Conservation (phyloP, 2,113 vertebrate species). For the Salvelinus namaycush region DNA sequence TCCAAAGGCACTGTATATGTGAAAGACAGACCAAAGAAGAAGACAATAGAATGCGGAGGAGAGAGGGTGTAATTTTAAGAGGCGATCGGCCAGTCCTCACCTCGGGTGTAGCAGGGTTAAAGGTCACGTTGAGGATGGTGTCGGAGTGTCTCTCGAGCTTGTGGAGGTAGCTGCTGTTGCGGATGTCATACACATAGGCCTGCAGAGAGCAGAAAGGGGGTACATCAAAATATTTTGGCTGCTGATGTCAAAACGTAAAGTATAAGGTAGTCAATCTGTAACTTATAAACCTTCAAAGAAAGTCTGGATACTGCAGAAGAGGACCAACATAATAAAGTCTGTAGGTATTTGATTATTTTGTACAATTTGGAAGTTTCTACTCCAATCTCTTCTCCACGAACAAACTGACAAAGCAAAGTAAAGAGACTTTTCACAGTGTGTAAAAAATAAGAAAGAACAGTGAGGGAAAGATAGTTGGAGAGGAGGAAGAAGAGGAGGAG, state of each 20-base stretch:
- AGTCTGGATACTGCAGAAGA: too few species aligned
- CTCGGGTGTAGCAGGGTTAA: constrained; percentile 76
- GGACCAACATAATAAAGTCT: too few species aligned
- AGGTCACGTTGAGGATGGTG: constrained; percentile 77
- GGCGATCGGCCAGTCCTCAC: too few species aligned
- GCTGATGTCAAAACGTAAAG: neutral
- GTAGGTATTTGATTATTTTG: too few species aligned
- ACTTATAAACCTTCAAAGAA: too few species aligned
- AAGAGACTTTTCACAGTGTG: neutral
- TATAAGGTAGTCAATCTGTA: too few species aligned
- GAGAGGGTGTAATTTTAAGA: too few species aligned
- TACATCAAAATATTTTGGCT: neutral
- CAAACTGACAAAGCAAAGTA: neutral
- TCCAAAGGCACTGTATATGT: too few species aligned
- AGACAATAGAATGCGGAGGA: too few species aligned
- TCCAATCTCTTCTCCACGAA: neutral
- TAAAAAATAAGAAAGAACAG: neutral
- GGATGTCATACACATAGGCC: constrained; percentile 85
- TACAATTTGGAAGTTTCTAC: neutral
- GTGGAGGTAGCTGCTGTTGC: constrained; percentile 76
- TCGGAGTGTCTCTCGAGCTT: constrained; percentile 80
- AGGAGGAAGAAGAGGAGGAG: neutral
- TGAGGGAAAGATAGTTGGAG: neutral
- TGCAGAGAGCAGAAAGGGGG: constrained; percentile 51
- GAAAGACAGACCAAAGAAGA: too few species aligned